These are phyloP conservation scores for Hirudo medicinalis DNA, from an alignment of 1,140 invertebrate genomes.

Conservation along the genomic window DNA sequence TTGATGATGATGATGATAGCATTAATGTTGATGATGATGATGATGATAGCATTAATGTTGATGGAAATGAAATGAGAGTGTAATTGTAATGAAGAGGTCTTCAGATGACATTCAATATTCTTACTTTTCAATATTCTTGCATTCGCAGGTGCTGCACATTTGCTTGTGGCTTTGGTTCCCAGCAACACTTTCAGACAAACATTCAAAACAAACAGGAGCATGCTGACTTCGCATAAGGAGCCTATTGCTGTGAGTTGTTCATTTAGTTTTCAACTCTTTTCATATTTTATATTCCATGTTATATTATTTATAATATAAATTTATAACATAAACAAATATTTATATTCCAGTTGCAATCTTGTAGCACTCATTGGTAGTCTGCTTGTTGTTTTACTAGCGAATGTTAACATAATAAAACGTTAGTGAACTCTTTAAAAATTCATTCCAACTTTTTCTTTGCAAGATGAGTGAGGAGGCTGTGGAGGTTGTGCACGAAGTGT, in stretches of 20 bases:
- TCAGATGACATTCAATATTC: not conserved
- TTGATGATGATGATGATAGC: no score
- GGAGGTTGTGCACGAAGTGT: slow-evolving; percentile 67
- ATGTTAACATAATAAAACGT: no score
- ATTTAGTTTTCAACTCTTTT: no score
- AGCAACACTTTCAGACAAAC: slow-evolving; percentile 72
- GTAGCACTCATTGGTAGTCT: no score
- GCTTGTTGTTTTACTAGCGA: not conserved
- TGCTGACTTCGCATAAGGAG: slow-evolving; percentile 41
- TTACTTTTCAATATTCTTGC: no score
- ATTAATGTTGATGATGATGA: no score
- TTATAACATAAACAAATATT: no score
- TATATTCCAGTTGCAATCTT: no score
- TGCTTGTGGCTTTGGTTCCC: slow-evolving; percentile 73
- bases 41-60: not conserved
- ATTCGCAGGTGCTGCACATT: slow-evolving; percentile 59
- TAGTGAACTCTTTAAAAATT: no score
- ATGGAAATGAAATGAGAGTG: no score
- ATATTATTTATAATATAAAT: no score
- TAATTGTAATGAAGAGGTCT: not conserved
- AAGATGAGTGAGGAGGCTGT: slow-evolving; percentile 55
- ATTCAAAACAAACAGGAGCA: slow-evolving; percentile 53
- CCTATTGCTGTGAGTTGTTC: slow-evolving; percentile 31
- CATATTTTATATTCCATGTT: no score
- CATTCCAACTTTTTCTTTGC: slow-evolving; percentile 21